A percentile compares a stretch with the other conserved stretches of the same genome.
Conservation (phyloP, 2,797 vertebrate genomes). For the Vultur gryphus region DNA sequence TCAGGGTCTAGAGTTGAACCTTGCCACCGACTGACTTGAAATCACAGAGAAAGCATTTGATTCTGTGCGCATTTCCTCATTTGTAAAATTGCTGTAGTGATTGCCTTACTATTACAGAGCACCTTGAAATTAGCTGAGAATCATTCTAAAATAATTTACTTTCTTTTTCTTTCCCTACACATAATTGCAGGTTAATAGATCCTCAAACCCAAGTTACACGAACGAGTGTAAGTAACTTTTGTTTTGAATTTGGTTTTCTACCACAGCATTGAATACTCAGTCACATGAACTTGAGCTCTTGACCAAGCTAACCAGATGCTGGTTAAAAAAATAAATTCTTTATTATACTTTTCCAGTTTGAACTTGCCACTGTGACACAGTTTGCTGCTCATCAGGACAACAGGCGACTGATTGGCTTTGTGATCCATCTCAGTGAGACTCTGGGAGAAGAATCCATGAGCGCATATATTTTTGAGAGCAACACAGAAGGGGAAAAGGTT, state of each 20-base stretch:
- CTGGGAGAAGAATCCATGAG: constrained; percentile 83
- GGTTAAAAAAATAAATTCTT: neutral
- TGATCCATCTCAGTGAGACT: constrained; percentile 80
- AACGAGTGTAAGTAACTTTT: constrained; percentile 85
- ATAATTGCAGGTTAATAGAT: constrained; percentile 87
- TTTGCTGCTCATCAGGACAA: constrained; percentile 96
- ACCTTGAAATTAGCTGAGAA: neutral
- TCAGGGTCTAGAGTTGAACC: neutral
- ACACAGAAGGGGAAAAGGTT: constrained; percentile 98
- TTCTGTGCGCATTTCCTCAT: neutral
- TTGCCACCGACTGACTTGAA: neutral
- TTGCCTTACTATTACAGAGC: neutral
- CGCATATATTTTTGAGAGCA: constrained; percentile 93
- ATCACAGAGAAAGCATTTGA: neutral
- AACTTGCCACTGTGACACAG: constrained; percentile 86
- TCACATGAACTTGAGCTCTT: neutral
- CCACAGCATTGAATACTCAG: neutral
- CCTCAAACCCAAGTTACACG: constrained; percentile 96
- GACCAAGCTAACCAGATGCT: neutral
- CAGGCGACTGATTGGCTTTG: constrained; percentile 90
- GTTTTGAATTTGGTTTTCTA: neutral
- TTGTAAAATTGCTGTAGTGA: neutral
- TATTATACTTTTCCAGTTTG: constrained; percentile 79
- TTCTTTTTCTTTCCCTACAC: neutral
- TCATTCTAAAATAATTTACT: neutral